Percentiles rank a stretch among this genome's conserved stretches.
Evolutionary conservation across 2,888 invertebrate genomes (phyloP).

Genomic region (Cylloceria caligata): DNA sequence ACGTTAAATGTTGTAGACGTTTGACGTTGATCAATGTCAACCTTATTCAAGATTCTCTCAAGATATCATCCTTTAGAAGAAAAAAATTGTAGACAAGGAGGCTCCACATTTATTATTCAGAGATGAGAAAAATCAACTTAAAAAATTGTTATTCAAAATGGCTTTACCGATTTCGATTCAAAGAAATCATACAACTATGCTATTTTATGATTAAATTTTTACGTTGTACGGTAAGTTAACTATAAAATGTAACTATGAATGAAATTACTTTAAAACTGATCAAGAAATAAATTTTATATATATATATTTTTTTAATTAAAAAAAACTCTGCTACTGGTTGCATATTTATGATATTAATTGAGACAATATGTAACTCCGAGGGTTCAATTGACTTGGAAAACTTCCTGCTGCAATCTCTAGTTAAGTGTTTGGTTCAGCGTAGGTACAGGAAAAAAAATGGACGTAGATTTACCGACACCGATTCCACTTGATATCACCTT

Average conservation of each 20-base stretch:
- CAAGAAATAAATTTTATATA: too few species aligned
- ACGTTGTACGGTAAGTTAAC: too few species aligned
- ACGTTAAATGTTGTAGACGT: slow-evolving; percentile 6
- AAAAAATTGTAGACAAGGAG: background rate
- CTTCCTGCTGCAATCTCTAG: background rate
- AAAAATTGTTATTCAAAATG: background rate
- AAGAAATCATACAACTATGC: too few species aligned
- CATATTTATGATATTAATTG: background rate
- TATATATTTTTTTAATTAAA: too few species aligned
- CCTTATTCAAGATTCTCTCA: background rate
- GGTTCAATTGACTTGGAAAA: slow-evolving; percentile 1
- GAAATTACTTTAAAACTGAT: too few species aligned
- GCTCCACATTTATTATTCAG: background rate
- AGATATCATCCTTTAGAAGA: background rate
- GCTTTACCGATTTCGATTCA: background rate
- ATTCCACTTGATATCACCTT: slow-evolving; percentile 30
- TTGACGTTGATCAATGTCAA: slow-evolving; percentile 1
- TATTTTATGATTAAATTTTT: too few species aligned
- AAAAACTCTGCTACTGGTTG: background rate
- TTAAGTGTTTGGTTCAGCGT: background rate
- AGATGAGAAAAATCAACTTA: background rate
- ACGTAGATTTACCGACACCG: slow-evolving; percentile 44
- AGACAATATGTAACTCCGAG: slow-evolving; percentile 1
- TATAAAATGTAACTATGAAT: too few species aligned
- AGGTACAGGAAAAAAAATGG: slow-evolving; percentile 26